Percentiles rank a stretch among this genome's conserved stretches.
These are phyloP conservation scores for Hoplostethus mediterraneus DNA, from an alignment of 2,797 vertebrate genomes.

Conservation along the genomic window DNA sequence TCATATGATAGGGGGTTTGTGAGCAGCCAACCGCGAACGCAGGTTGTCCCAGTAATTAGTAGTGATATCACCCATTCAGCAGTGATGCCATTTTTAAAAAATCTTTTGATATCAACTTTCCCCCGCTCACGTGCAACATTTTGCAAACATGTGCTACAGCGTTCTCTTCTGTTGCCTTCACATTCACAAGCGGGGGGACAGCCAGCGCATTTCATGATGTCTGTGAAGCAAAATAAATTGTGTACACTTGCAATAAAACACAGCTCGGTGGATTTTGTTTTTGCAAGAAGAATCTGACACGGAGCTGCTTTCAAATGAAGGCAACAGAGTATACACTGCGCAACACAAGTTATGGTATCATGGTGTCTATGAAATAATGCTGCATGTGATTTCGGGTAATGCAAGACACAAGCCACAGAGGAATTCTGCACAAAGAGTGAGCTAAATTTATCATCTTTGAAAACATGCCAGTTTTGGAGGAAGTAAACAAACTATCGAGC, in stretches of 20 bases:
- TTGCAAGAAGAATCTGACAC: background rate
- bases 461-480: conserved; percentile 15
- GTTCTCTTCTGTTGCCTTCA: background rate
- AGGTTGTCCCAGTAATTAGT: conserved; percentile 5
- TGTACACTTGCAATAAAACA: conserved; percentile 18
- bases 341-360: conserved; percentile 24
- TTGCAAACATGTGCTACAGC: background rate
- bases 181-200: background rate
- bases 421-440: conserved; percentile 25
- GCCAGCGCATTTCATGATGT: too few relatives aligned
- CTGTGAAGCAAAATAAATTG: background rate
- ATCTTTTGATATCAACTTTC: background rate
- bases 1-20: background rate
- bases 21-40: background rate
- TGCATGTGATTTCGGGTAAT: conserved; percentile 40
- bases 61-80: background rate
- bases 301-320: conserved; percentile 32
- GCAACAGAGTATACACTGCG: conserved; percentile 2
- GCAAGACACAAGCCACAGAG: conserved; percentile 19
- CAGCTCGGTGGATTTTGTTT: conserved; percentile 6
- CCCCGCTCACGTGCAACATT: background rate
- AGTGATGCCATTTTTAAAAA: background rate
- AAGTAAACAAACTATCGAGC: conserved; percentile 32
- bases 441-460: conserved; percentile 48
- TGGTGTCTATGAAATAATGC: conserved; percentile 13